Evolutionary conservation across 2,888 invertebrate genomes (phyloP), one percentile per base, ranked within the genome.

Genomic region (Philopedon plagiatum): DNA sequence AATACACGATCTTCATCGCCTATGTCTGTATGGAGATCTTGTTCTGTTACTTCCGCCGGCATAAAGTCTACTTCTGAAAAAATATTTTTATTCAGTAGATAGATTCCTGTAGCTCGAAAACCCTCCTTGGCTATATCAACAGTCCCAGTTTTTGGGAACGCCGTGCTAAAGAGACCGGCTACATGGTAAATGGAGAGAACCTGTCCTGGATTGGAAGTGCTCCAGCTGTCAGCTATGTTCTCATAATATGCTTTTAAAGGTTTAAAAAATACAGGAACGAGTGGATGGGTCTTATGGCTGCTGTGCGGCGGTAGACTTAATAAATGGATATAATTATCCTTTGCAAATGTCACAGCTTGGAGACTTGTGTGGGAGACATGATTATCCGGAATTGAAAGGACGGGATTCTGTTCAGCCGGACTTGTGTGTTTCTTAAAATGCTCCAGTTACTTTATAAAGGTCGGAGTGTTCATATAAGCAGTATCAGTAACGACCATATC

Each of bases 181-280:
- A 61, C 58, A 32, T 61, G 41, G 29, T 61, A 44, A 7, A 26
- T 29, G 8, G 44, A 21, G 7, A 61, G 13, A n/a, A 44, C 44
- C 26, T 61, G 26, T 34, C 34, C 34, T 5, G 34, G 34, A 34
- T 34, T 34, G 5, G 11, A 34, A 34, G 34, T 34, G 34, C 7
- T 34, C 34, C 34, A 34, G 34, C 34, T 34, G 34, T 34, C 34
- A 34, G 34, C 34, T 34, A 34, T 34, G 11, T 11, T 34, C 11
- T 34, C 11, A 34, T 34, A 8, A 34, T 34, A 34, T 34, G 11
- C n/a, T n/a, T n/a, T 29, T 29, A 29, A 7, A 29, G 7, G 29
- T 29, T 7, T 7, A 7, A 29, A 29, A 29, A 29, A 29, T 3
- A 7, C 29, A 29, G 4, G 29, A 29, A 5, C 29, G 3, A 5